Percentiles rank a stretch among this genome's conserved stretches.
Evolutionary conservation across 37 sponge, comb jelly and placozoan species (phyloP).

Genomic region (Spongia lamella): DNA sequence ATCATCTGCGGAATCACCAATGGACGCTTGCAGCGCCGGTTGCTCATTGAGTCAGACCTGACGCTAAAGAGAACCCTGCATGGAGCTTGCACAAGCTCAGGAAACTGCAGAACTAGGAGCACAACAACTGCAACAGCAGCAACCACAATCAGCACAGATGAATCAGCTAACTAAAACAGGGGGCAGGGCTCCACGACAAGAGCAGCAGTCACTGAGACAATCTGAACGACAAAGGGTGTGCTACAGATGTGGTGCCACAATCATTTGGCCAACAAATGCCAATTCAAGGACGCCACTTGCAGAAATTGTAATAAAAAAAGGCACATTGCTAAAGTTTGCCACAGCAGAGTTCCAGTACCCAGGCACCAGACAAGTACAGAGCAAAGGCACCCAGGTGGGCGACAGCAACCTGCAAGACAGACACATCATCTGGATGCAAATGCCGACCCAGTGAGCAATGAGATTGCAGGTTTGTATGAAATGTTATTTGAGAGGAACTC

Average conservation of each 20-base stretch:
- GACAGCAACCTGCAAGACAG: not conserved
- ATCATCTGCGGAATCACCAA: conserved; percentile 32
- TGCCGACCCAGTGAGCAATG: not conserved
- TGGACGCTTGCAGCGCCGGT: conserved; percentile 1
- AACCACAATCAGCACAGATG: too few species aligned
- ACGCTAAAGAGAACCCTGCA: conserved; percentile 22
- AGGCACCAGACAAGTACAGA: too few species aligned
- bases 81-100: conserved; percentile 17
- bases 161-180: not conserved
- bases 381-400: not conserved
- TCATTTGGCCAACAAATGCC: too few species aligned
- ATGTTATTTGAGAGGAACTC: not conserved
- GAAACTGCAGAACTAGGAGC: conserved; percentile 14
- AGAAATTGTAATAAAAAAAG: not conserved
- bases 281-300: not conserved
- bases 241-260: too few species aligned
- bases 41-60: conserved; percentile 22
- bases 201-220: too few species aligned
- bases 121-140: not conserved
- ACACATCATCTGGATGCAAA: not conserved
- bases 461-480: not conserved
- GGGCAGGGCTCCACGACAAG: not conserved
- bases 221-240: too few species aligned
- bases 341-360: too few species aligned
- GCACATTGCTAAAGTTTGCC: not conserved